Percentiles rank a stretch among this genome's conserved stretches.
Conservation (phyloP, 2,113 vertebrate species). For the Cyprinodon tularosa region DNA sequence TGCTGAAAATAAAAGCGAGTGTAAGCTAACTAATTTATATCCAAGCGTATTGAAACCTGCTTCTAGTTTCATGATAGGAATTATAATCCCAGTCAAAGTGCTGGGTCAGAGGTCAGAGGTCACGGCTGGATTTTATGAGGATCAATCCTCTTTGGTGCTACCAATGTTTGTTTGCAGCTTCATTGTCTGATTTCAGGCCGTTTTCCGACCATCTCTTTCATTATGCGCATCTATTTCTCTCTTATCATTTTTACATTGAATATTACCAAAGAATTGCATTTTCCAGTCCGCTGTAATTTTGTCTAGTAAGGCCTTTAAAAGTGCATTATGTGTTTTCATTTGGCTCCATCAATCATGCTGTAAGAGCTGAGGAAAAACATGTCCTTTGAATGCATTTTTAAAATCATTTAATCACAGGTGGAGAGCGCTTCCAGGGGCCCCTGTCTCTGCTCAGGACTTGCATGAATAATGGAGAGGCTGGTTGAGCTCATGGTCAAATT, state of each 20-base stretch:
- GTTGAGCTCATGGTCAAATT: slow-evolving; percentile 44
- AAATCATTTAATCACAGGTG: slow-evolving; percentile 44
- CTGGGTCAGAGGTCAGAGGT: background rate
- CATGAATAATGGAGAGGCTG: slow-evolving; percentile 70
- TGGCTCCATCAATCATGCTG: slow-evolving; percentile 35
- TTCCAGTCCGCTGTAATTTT: slow-evolving; percentile 25
- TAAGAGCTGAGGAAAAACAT: slow-evolving; percentile 1
- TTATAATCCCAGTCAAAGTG: background rate
- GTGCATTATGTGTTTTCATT: slow-evolving; percentile 36
- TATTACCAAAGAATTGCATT: slow-evolving; percentile 2
- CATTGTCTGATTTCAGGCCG: background rate
- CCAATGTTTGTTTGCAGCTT: background rate
- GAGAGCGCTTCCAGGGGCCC: slow-evolving; percentile 20
- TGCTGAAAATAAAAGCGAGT: background rate
- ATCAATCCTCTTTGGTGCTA: too few relatives aligned
- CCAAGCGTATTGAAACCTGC: background rate
- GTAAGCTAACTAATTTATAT: background rate
- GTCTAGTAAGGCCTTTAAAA: slow-evolving; percentile 44
- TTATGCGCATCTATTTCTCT: background rate
- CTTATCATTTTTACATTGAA: slow-evolving; percentile 21
- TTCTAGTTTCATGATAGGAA: background rate
- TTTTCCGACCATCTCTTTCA: background rate
- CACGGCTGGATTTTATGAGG: too few relatives aligned
- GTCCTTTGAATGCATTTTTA: slow-evolving; percentile 25
- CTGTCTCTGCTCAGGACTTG: slow-evolving; percentile 33